Percentiles rank a stretch among this genome's conserved stretches.
Evolutionary conservation across 2,113 vertebrate species (phyloP).

Genomic region (Centropus unirufus): DNA sequence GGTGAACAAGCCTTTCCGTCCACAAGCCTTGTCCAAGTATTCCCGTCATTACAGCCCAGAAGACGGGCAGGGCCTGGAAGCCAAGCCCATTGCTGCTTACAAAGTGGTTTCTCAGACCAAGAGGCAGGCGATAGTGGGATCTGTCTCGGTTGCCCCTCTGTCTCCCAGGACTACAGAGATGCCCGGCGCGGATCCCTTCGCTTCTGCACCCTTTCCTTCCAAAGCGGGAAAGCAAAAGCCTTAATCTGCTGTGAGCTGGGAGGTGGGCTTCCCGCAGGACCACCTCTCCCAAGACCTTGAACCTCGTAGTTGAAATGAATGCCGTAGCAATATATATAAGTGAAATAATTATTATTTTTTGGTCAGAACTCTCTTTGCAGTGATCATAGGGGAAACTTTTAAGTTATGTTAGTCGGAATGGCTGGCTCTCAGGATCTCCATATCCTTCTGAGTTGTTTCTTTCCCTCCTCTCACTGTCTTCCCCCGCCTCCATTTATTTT

Average conservation of each 20-base stretch:
- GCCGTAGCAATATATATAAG: conserved; percentile 25
- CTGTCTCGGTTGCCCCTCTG: conserved; percentile 78
- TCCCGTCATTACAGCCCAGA: conserved; percentile 93
- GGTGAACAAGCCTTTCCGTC: conserved; percentile 83
- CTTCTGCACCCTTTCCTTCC: conserved; percentile 92
- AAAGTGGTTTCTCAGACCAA: conserved; percentile 88
- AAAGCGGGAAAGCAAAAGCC: conserved; percentile 90
- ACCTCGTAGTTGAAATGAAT: neutral
- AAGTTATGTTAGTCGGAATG: conserved; percentile 49
- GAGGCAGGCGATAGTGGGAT: conserved; percentile 81
- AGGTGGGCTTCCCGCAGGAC: neutral
- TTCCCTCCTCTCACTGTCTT: neutral
- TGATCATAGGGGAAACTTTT: conserved; percentile 39
- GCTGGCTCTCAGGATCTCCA: conserved; percentile 8
- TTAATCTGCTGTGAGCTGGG: conserved; percentile 62
- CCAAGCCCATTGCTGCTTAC: conserved; percentile 83
- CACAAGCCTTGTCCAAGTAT: conserved; percentile 90
- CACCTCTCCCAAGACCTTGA: neutral
- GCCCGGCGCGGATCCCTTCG: conserved; percentile 84
- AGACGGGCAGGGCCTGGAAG: conserved; percentile 62
- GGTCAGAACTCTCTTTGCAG: conserved; percentile 48
- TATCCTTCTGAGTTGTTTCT: conserved; percentile 6
- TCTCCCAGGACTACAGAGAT: conserved; percentile 86
- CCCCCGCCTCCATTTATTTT: neutral
- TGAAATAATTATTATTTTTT: conserved; percentile 23